These are phyloP conservation scores for Tenodera sinensis DNA, from an alignment of 2,888 invertebrate genomes.

Conservation along the genomic window DNA sequence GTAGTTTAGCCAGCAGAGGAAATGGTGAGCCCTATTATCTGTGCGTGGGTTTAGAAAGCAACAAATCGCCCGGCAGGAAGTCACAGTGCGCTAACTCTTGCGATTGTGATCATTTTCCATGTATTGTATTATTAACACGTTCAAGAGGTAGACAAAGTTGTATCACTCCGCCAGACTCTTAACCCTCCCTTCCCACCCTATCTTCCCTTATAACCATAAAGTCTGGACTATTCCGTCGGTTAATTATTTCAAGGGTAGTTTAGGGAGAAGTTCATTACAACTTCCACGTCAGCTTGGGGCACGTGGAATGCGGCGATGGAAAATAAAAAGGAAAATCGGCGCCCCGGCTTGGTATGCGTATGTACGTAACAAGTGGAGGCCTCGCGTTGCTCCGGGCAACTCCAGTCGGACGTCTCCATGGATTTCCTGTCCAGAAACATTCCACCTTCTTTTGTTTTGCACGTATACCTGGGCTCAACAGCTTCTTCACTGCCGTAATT, in stretches of 20 bases:
- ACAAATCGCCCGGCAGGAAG: too few relatives aligned
- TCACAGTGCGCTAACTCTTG: too few relatives aligned
- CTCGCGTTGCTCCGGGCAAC: background rate
- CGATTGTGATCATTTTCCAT: background rate
- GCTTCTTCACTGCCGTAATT: background rate
- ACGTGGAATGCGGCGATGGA: background rate
- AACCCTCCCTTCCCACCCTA: background rate
- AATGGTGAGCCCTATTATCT: too few relatives aligned
- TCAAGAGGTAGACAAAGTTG: background rate
- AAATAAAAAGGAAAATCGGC: background rate
- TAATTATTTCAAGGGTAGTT: slow-evolving; percentile 18
- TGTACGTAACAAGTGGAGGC: background rate
- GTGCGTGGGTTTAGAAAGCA: too few relatives aligned
- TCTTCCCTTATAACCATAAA: background rate
- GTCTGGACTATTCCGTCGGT: slow-evolving; percentile 1
- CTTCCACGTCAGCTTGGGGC: slow-evolving; percentile 4
- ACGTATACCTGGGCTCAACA: background rate
- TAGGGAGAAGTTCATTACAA: slow-evolving; percentile 18
- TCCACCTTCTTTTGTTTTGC: background rate
- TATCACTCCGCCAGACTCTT: background rate
- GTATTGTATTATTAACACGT: background rate
- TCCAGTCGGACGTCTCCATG: background rate
- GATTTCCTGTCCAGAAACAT: background rate
- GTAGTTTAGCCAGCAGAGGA: too few relatives aligned
- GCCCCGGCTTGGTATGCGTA: background rate